phyloP scores from a whole-genome alignment of 2,797 vertebrate species.

The Crax fasciolata region DNA sequence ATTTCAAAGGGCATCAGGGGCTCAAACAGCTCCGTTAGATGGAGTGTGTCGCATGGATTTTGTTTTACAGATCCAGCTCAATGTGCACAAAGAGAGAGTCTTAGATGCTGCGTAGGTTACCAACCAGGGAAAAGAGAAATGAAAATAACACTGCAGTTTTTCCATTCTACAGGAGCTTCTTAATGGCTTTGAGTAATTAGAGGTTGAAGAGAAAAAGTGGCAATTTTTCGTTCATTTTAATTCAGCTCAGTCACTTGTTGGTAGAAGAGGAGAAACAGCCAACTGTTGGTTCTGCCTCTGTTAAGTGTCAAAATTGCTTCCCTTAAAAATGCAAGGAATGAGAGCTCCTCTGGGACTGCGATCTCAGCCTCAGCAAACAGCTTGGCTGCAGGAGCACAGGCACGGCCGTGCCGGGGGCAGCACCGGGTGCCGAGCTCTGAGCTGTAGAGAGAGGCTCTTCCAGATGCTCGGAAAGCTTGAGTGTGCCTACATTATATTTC shows the following conservation, averaged over 20 bases:
- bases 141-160: conserved; percentile 14
- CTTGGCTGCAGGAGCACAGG: accelerated
- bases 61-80: not conserved
- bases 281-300: not conserved
- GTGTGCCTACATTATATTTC: not conserved
- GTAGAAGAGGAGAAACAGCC: not conserved
- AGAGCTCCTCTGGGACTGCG: not conserved
- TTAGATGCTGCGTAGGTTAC: not conserved
- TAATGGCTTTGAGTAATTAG: not conserved
- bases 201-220: not conserved
- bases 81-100: not conserved
- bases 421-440: not conserved
- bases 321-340: conserved; percentile 21
- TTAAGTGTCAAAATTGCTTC: not conserved
- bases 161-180: not conserved
- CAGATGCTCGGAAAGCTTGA: not conserved
- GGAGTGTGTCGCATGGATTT: not conserved
- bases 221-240: conserved; percentile 44
- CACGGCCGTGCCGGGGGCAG: accelerated
- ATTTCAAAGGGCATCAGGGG: conserved; percentile 3
- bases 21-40: not conserved
- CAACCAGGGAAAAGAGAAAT: conserved; percentile 2
- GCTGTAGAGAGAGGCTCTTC: accelerated
- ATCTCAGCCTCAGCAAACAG: not conserved
- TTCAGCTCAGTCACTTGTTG: conserved; percentile 43